Evolutionary conservation across 2,113 vertebrate genomes (phyloP).

Genomic region (Apus apus): DNA sequence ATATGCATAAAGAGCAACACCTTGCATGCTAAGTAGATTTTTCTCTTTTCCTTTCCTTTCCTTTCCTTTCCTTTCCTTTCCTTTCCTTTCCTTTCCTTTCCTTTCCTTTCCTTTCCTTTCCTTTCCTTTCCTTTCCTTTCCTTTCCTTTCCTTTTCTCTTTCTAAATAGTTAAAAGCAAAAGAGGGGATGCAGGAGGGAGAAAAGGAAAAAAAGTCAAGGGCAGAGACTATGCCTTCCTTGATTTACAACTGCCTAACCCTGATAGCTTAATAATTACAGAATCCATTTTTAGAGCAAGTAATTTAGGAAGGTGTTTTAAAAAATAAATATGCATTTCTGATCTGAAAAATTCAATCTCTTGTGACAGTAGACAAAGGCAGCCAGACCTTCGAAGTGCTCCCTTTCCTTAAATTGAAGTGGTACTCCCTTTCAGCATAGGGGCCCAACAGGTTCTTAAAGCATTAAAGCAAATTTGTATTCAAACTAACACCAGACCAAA

Average conservation of each 20-base stretch:
- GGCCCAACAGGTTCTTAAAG: not conserved
- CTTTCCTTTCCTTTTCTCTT: not conserved
- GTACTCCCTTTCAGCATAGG: not conserved
- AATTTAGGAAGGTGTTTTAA: not conserved
- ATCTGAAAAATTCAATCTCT: slow-evolving; percentile 1
- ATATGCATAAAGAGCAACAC: not conserved
- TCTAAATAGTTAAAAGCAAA: not conserved
- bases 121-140: too few species aligned
- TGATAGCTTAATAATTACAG: not conserved
- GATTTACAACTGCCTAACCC: not conserved
- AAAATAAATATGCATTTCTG: not conserved
- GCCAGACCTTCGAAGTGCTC: not conserved
- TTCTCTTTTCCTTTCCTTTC: too few species aligned
- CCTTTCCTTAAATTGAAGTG: not conserved
- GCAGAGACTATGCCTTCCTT: not conserved
- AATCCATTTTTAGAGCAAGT: not conserved
- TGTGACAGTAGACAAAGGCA: slow-evolving; percentile 20
- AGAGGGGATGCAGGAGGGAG: accelerated
- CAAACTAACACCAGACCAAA: not conserved
- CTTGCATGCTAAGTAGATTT: not conserved
- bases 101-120: too few species aligned
- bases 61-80: too few species aligned
- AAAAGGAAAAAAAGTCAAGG: not conserved
- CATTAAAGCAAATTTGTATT: not conserved
- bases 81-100: too few species aligned